Base-by-base conservation (phyloP, 2,797 vertebrate genomes). In the Eulemur albifrons region DNA sequence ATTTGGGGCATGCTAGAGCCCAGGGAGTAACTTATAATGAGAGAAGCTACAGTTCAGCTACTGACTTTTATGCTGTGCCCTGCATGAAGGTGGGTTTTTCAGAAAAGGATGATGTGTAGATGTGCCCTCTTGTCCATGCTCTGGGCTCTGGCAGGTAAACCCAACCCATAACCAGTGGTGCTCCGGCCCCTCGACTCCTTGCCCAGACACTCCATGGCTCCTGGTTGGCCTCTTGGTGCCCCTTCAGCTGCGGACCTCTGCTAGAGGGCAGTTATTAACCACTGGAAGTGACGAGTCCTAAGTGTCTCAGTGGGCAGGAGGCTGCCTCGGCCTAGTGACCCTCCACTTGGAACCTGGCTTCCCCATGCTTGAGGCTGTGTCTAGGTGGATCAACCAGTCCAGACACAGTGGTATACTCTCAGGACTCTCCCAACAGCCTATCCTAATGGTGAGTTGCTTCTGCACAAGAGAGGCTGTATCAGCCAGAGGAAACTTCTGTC, bases 131-230 rank as follows among this genome's bases (percentile, higher is more conserved):
- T 23, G 17, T 43, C 25, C 21, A 0, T 35, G 54, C 15, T 32
- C 14, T 54, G 69, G 18, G 21, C 35, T 63, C 48, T 81, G 5
- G 9, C 7, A 17, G 45, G 40, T 21, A 7, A 9, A n/a, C 13
- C 32, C 0, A 25, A 4, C 15, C 1, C 61, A 57, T 3, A 32
- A 1, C 18, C 7, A 7, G 15, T 12, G 5, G 4, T 63, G 40
- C 11, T 54, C 17, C 21, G 43, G 9, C 25, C 38, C 21, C 32
- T 50, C 14, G 0, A 0, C 15, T 30, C 3, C 10, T 43, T 45
- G 30, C 27, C 70, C 30, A 38, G 15, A 15, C 2, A 0, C 15
- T 4, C 48, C n/a, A 1, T 4, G 13, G 15, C 17, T 81, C 59
- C 67, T 59, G 25, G 1, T 27, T 38, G 54, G 23, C 59, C 57